phyloP scores from a whole-genome alignment of 2,113 vertebrate species.

The Poeciliopsis occidentalis region DNA sequence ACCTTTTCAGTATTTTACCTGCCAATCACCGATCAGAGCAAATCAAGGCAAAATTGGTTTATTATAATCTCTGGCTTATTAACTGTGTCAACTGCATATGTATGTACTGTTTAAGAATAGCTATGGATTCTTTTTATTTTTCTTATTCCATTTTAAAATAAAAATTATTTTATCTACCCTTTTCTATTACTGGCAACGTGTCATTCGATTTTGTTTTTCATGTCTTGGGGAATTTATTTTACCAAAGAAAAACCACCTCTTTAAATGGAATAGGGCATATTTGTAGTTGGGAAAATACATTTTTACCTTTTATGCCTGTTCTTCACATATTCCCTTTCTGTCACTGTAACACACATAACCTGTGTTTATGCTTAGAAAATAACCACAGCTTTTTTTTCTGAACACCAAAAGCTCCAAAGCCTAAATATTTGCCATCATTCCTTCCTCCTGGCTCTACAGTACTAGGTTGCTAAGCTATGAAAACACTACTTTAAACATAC shows the following conservation, averaged over 20 bases:
- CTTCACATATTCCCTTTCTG: not conserved
- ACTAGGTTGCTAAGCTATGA: conserved; percentile 30
- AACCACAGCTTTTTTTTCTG: conserved; percentile 49
- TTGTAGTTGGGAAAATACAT: not conserved
- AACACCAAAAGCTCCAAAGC: conserved; percentile 42
- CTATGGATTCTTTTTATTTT: not conserved
- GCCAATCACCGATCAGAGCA: too few relatives aligned
- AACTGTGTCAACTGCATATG: not conserved
- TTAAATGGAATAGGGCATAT: too few relatives aligned
- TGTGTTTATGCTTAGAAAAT: conserved; percentile 56
- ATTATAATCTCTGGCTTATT: too few relatives aligned
- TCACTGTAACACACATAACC: conserved; percentile 27
- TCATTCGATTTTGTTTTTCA: not conserved
- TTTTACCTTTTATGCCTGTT: conserved; percentile 4
- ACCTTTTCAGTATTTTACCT: too few relatives aligned
- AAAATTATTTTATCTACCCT: not conserved
- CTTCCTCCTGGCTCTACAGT: conserved; percentile 41
- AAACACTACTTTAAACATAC: conserved; percentile 37
- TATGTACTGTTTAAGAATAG: not conserved
- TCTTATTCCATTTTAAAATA: not conserved
- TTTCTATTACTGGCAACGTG: not conserved
- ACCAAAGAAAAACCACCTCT: too few relatives aligned
- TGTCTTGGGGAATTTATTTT: too few relatives aligned
- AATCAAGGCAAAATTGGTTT: too few relatives aligned
- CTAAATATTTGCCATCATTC: conserved; percentile 19